A percentile compares a stretch with the other conserved stretches of the same genome.
Conservation (phyloP, 2,888 invertebrate species). For the Falcaria lacertinaria region DNA sequence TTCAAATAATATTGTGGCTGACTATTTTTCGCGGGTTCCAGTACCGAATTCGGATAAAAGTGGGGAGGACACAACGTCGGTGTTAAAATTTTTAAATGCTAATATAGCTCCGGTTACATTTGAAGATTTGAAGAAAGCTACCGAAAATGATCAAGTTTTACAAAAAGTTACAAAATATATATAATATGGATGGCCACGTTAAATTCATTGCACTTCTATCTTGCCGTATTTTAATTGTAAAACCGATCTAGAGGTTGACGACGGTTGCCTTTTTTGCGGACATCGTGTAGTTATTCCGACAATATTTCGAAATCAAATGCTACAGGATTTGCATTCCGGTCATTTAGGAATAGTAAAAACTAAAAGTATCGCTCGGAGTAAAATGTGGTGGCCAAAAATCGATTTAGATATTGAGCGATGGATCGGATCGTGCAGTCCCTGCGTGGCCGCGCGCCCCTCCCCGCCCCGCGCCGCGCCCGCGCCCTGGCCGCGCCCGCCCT, state of each 20-base stretch:
- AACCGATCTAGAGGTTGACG: too few species aligned
- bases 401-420: constrained; percentile 12
- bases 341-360: constrained; percentile 16
- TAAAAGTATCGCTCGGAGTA: constrained; percentile 6
- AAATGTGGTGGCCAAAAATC: constrained; percentile 15
- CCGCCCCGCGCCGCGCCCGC: constrained; percentile 15
- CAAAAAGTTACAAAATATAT: too few species aligned
- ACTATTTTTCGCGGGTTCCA: too few species aligned
- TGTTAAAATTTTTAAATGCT: constrained; percentile 4
- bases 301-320: constrained; percentile 5
- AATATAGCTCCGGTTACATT: background rate
- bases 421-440: background rate
- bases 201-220: too few species aligned
- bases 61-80: background rate
- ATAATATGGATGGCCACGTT: too few species aligned
- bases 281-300: too few species aligned
- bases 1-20: background rate
- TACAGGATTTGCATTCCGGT: constrained; percentile 10
- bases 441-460: constrained; percentile 6
- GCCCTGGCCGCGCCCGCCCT: constrained; percentile 13
- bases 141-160: too few species aligned
- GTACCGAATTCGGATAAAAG: too few species aligned
- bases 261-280: too few species aligned
- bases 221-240: too few species aligned
- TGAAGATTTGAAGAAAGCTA: constrained; percentile 3